phyloP scores from a whole-genome alignment of 2,888 invertebrate genomes.

The Diarsia rubi region DNA sequence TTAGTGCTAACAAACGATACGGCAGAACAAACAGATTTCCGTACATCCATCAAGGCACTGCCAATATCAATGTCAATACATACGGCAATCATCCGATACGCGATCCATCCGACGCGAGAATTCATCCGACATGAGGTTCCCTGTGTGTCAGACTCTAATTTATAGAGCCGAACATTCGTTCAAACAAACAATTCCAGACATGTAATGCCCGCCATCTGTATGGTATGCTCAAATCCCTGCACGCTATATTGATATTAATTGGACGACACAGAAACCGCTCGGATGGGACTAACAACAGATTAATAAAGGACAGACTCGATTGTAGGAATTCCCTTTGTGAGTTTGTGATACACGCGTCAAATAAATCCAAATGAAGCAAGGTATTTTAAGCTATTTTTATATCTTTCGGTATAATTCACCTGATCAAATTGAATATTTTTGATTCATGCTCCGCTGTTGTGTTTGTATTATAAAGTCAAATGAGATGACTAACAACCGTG shows the following conservation, averaged over 20 bases:
- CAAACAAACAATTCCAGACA: conserved; percentile 61
- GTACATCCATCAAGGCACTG: conserved; percentile 62
- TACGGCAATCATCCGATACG: conserved; percentile 54
- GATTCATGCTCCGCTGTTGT: conserved; percentile 23
- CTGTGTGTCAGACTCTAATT: conserved; percentile 66
- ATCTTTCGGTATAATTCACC: conserved; percentile 34
- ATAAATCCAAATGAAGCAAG: conserved; percentile 75
- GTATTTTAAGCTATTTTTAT: conserved; percentile 54
- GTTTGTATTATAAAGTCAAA: conserved; percentile 50
- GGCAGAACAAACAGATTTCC: conserved; percentile 62
- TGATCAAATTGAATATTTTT: conserved; percentile 52
- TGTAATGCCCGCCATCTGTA: conserved; percentile 65
- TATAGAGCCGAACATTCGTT: conserved; percentile 66
- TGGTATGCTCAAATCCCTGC: conserved; percentile 75
- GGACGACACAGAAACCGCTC: conserved; percentile 77
- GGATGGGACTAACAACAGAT: conserved; percentile 79
- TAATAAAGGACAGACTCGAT: conserved; percentile 80
- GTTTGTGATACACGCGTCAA: conserved; percentile 74
- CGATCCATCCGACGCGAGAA: conserved; percentile 48
- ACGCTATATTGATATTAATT: conserved; percentile 85
- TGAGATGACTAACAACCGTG: conserved; percentile 37
- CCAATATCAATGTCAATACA: conserved; percentile 63
- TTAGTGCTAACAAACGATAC: conserved; percentile 65
- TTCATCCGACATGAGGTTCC: conserved; percentile 47
- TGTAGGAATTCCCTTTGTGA: conserved; percentile 83